Conservation (phyloP, 2,888 invertebrate genomes). For the Folsomia manolachei region DNA sequence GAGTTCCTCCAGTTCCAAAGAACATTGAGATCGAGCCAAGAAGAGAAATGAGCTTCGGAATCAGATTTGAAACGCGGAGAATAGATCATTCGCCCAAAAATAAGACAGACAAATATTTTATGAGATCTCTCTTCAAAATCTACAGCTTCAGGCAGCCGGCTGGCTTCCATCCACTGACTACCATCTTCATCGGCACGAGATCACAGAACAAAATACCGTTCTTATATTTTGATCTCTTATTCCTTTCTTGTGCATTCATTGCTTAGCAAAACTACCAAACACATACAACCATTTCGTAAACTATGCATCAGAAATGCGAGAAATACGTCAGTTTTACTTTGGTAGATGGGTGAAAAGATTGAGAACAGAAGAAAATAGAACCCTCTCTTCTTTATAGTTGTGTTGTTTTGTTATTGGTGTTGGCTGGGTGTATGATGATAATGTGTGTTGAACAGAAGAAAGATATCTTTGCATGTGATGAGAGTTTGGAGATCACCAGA, state of each 20-base stretch:
- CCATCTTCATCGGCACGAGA: neutral
- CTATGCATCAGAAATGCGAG: no score
- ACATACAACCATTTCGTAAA: neutral
- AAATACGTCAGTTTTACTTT: neutral
- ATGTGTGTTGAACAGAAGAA: neutral
- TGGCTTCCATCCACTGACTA: neutral
- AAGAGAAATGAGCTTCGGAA: conserved; percentile 14
- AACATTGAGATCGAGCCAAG: neutral
- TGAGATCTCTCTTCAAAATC: conserved; percentile 10
- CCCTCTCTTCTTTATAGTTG: no score
- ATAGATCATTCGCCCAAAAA: conserved; percentile 12
- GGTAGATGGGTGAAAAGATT: neutral
- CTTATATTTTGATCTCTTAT: neutral
- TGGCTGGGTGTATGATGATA: neutral
- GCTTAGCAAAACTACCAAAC: neutral
- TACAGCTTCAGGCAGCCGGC: neutral
- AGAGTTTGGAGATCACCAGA: neutral
- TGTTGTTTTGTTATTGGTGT: no score
- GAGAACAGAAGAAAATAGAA: no score
- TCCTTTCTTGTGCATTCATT: neutral
- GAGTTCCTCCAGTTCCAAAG: no score
- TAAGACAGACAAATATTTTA: conserved; percentile 10
- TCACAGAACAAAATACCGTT: neutral
- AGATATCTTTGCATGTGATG: neutral
- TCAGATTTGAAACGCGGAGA: conserved; percentile 12